phyloP scores from a whole-genome alignment of 1,140 invertebrate species.

The Drosophila paulistorum region DNA sequence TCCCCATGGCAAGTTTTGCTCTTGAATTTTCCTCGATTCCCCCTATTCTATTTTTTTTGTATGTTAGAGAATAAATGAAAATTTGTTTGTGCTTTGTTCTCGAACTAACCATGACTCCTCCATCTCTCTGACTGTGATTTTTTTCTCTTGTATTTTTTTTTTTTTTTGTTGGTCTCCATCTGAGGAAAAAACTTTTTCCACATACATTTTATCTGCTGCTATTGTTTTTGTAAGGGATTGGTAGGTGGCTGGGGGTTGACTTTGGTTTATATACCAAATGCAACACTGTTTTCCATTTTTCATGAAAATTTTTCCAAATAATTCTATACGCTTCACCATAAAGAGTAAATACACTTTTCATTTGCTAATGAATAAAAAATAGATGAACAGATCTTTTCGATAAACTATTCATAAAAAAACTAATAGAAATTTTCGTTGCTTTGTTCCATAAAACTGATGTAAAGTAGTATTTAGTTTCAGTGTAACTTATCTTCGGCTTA shows the following conservation, averaged over 20 bases:
- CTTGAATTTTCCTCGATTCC: conserved; percentile 51
- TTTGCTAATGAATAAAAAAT: not conserved
- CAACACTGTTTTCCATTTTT: conserved; percentile 68
- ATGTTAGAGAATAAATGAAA: conserved; percentile 79
- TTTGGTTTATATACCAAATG: conserved; percentile 31
- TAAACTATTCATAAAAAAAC: no score
- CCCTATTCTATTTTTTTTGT: conserved; percentile 42
- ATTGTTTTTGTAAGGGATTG: not conserved
- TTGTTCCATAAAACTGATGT: no score
- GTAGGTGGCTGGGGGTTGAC: conserved; percentile 2
- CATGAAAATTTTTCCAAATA: conserved; percentile 69
- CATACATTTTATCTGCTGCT: conserved; percentile 73
- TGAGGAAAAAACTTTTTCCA: conserved; percentile 58
- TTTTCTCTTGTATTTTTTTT: conserved; percentile 58
- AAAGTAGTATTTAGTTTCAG: not conserved
- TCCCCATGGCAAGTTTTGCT: conserved; percentile 70
- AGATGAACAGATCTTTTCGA: not conserved
- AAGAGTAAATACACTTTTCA: not conserved
- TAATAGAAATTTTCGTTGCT: no score
- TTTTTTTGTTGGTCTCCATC: conserved; percentile 62
- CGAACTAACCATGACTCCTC: conserved; percentile 5
- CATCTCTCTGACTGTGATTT: conserved; percentile 38
- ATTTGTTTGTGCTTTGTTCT: conserved; percentile 77
- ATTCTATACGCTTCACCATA: conserved; percentile 1
- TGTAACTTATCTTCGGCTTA: not conserved